A percentile compares a stretch with the other conserved stretches of the same genome.
These are phyloP conservation scores for Tragelaphus strepsiceros DNA, from an alignment of 2,113 vertebrate genomes.

Conservation along the genomic window DNA sequence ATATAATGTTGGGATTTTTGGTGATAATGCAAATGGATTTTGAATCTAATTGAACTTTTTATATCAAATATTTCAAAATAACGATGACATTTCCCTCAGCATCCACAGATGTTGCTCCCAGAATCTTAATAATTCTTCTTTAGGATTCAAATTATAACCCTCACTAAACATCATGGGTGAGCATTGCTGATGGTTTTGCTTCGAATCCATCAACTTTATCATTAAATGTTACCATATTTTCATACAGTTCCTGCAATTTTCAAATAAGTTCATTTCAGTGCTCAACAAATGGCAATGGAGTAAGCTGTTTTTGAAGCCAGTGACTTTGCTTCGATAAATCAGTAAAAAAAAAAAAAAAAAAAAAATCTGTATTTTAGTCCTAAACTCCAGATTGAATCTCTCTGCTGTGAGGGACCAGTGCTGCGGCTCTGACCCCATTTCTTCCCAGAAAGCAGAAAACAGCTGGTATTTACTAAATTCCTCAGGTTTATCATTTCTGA, in stretches of 20 bases:
- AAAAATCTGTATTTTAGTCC: fast-evolving
- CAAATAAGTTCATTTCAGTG: background rate
- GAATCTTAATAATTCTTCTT: background rate
- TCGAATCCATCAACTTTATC: background rate
- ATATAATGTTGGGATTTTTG: background rate
- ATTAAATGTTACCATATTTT: background rate
- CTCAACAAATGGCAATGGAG: background rate
- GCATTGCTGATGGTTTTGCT: background rate
- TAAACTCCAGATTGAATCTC: background rate
- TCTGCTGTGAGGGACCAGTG: fast-evolving
- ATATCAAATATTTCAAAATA: slow-evolving; percentile 48
- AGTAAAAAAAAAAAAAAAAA: fast-evolving
- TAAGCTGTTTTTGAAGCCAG: background rate
- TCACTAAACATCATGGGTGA: background rate
- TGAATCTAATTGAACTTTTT: slow-evolving; percentile 59
- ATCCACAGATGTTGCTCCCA: background rate
- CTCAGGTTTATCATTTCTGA: background rate
- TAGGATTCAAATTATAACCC: background rate
- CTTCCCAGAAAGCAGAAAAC: background rate
- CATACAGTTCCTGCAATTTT: background rate
- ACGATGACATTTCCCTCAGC: background rate
- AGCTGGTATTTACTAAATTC: background rate
- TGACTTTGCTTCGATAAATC: fast-evolving
- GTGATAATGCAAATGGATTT: slow-evolving; percentile 45
- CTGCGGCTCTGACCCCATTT: background rate